These are phyloP conservation scores for Melanophora roralis DNA, from an alignment of 2,888 invertebrate genomes.

Conservation along the genomic window DNA sequence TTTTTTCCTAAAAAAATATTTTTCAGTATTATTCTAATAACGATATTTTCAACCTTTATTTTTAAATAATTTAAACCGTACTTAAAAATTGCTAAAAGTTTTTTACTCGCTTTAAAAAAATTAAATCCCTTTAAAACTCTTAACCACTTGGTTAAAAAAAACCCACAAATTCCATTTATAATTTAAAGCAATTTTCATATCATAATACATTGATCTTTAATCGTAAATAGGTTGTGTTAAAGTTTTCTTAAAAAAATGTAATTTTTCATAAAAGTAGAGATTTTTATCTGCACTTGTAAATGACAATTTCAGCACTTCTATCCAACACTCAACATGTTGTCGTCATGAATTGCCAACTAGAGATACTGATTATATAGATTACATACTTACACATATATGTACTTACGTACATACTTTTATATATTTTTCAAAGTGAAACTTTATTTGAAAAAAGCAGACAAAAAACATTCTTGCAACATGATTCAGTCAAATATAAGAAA, in stretches of 20 bases:
- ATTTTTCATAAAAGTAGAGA: neutral
- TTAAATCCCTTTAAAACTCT: conserved; percentile 3
- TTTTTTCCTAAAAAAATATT: neutral
- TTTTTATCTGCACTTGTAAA: conserved; percentile 27
- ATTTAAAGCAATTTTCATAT: conserved; percentile 11
- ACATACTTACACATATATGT: neutral
- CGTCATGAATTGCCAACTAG: conserved; percentile 48
- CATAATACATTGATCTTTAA: conserved; percentile 17
- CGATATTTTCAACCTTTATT: neutral
- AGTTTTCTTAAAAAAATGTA: neutral
- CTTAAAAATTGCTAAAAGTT: too few species aligned
- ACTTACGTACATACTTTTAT: neutral
- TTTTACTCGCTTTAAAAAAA: conserved; percentile 1
- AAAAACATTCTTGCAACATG: conserved; percentile 34
- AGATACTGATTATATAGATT: conserved; percentile 30
- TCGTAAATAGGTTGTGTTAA: conserved; percentile 3
- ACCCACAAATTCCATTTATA: neutral
- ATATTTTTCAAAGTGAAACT: conserved; percentile 13
- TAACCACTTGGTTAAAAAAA: neutral
- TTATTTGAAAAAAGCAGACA: neutral
- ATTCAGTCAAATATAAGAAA: neutral
- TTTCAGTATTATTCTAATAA: too few species aligned
- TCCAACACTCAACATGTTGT: conserved; percentile 52
- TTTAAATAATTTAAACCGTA: neutral
- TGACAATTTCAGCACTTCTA: conserved; percentile 42